Conservation (phyloP, 2,888 invertebrate species). For the Aradus depressus region DNA sequence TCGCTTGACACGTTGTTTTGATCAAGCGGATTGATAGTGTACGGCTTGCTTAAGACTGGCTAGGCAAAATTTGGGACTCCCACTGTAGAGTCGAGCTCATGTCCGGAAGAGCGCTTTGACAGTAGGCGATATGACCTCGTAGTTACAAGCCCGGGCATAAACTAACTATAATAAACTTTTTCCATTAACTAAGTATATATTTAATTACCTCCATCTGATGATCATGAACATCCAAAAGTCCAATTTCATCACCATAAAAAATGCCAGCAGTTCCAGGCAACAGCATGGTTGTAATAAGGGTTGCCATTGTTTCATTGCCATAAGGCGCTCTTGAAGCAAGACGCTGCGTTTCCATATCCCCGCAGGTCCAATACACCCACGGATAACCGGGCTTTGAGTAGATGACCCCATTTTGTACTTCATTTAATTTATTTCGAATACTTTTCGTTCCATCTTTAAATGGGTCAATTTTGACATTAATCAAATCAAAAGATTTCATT, state of each 20-base stretch:
- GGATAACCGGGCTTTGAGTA: conserved; percentile 53
- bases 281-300: conserved; percentile 62
- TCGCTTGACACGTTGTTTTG: too few relatives aligned
- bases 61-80: too few relatives aligned
- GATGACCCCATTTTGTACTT: conserved; percentile 45
- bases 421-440: conserved; percentile 42
- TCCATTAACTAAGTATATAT: too few relatives aligned
- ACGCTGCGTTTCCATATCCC: conserved; percentile 50
- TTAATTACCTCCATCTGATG: conserved; percentile 41
- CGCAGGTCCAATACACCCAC: conserved; percentile 72
- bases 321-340: conserved; percentile 49
- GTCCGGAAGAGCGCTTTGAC: too few relatives aligned
- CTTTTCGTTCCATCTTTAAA: conserved; percentile 33
- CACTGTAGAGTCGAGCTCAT: too few relatives aligned
- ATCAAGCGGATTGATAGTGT: too few relatives aligned
- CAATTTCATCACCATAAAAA: conserved; percentile 87
- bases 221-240: conserved; percentile 49
- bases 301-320: conserved; percentile 56
- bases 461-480: conserved; percentile 56
- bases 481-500: conserved; percentile 55
- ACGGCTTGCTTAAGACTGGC: too few relatives aligned
- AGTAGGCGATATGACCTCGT: too few relatives aligned
- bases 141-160: too few relatives aligned
- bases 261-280: conserved; percentile 78
- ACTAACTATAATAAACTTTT: too few relatives aligned